These are phyloP conservation scores for Mimumesa dahlbomi DNA, from an alignment of 2,888 invertebrate species.

Conservation along the genomic window DNA sequence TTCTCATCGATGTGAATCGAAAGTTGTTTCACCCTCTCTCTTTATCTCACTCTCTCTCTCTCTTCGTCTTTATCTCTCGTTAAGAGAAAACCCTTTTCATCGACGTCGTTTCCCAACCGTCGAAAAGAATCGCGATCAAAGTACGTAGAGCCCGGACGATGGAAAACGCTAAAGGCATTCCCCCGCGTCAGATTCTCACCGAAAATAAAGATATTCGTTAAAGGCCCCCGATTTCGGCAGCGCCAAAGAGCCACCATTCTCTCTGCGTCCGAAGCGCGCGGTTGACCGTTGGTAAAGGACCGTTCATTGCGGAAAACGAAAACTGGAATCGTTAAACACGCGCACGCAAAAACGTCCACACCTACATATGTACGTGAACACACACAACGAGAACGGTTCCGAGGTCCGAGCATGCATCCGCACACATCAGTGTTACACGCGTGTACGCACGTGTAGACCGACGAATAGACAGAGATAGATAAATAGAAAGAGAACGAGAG, in stretches of 20 bases:
- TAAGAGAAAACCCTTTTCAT: background rate
- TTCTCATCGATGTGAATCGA: too few relatives aligned
- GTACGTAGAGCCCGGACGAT: constrained; percentile 15
- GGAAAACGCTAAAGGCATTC: background rate
- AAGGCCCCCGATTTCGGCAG: background rate
- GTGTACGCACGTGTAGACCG: too few relatives aligned
- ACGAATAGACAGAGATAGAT: background rate
- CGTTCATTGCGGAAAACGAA: constrained; percentile 64
- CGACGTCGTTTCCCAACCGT: background rate
- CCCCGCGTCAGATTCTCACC: constrained; percentile 1
- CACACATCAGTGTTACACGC: too few relatives aligned
- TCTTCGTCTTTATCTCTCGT: background rate
- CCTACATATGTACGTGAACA: too few relatives aligned
- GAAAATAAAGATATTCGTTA: constrained; percentile 56
- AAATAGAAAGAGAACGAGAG: constrained; percentile 27
- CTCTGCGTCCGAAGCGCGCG: constrained; percentile 43
- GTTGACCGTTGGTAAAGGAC: constrained; percentile 65
- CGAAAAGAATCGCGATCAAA: constrained; percentile 33
- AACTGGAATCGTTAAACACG: constrained; percentile 65
- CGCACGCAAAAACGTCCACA: constrained; percentile 41
- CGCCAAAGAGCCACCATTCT: constrained; percentile 45
- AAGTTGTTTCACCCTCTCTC: background rate
- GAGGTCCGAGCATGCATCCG: background rate
- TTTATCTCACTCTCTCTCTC: background rate
- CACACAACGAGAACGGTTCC: too few relatives aligned